A percentile compares a stretch with the other conserved stretches of the same genome.
phyloP scores from a whole-genome alignment of 2,113 vertebrate species.

The Lichenostomus cassidix region DNA sequence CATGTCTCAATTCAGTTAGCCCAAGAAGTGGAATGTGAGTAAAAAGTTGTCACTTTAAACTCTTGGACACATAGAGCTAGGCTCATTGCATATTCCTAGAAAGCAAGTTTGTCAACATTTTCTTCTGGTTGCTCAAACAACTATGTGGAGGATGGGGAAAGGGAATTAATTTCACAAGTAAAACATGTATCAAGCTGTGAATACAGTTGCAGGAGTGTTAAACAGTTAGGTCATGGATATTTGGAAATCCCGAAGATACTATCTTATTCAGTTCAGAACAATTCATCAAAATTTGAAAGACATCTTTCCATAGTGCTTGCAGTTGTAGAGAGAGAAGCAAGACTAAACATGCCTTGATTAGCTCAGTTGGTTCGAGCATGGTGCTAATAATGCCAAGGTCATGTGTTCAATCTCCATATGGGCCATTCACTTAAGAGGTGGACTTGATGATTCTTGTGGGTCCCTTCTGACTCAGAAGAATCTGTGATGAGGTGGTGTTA shows the following conservation, averaged over 20 bases:
- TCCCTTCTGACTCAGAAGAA: background rate
- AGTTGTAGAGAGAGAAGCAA: background rate
- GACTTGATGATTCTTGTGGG: background rate
- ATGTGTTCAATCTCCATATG: conserved; percentile 57
- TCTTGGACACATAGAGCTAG: background rate
- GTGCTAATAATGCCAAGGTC: conserved; percentile 68
- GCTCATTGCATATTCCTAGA: background rate
- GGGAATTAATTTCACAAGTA: background rate
- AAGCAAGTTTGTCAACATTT: background rate
- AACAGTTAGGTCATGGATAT: background rate
- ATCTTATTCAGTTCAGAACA: background rate
- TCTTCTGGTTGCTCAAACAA: background rate
- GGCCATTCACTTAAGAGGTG: too few relatives aligned
- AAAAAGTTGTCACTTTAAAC: background rate
- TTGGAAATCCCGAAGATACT: background rate
- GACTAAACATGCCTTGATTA: background rate
- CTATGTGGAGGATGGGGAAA: background rate
- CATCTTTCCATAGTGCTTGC: background rate
- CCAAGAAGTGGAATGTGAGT: background rate
- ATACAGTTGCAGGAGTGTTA: background rate
- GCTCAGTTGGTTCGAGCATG: conserved; percentile 69
- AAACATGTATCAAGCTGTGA: background rate
- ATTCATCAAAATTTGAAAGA: background rate
- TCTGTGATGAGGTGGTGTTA: background rate
- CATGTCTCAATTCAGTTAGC: background rate